Base-by-base conservation (phyloP, 2,797 vertebrate species). In the Uromys caudimaculatus region DNA sequence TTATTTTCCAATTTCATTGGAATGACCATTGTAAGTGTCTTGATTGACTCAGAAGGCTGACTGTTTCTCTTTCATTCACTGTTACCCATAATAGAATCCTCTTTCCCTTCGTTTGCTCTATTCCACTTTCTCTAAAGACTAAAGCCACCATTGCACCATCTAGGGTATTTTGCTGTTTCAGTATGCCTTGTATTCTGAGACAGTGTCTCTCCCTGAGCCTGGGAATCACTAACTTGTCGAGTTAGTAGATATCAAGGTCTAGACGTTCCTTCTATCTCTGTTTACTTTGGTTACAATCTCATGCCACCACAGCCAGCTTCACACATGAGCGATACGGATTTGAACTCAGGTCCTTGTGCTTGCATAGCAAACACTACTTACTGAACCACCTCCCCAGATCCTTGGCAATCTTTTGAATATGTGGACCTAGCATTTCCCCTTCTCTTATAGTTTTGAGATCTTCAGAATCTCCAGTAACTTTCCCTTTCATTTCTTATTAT, bases 1-100 rank as follows among this genome's bases (percentile, higher is more conserved):
- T 94, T 79, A n/a, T 82, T 29, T 92, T 81, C 16, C n/a, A 35
- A 21, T 17, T 92, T 88, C 71, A 64, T 69, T 93, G 44, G 79
- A 93, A 54, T 50, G 2, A 64, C 0, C 11, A 12, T 44, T 44
- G 6, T 56, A 50, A 73, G 81, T 71, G 32, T 88, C 41, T 58
- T 52, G 79, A 60, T n/a, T 79, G 82, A 76, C 17, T 52, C 60
- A 67, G 69, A 90, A 50, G 4, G 24, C 32, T 75, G 9, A 86
- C 47, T 56, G 93, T 71, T n/a, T 9, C 9, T 44, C 17, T 32
- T 78, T 47, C n/a, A 17, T n/a, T 86, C 44, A 82, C 24, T 54
- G 9, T 32, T 83, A 76, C 17, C 41, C 1, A 69, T 2, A 90
- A 35, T 82, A 54, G 94, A 95, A 69, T 89, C 44, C 13, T 56